phyloP scores from a whole-genome alignment of 2,888 invertebrate species.

The Mellilla xanthometata region DNA sequence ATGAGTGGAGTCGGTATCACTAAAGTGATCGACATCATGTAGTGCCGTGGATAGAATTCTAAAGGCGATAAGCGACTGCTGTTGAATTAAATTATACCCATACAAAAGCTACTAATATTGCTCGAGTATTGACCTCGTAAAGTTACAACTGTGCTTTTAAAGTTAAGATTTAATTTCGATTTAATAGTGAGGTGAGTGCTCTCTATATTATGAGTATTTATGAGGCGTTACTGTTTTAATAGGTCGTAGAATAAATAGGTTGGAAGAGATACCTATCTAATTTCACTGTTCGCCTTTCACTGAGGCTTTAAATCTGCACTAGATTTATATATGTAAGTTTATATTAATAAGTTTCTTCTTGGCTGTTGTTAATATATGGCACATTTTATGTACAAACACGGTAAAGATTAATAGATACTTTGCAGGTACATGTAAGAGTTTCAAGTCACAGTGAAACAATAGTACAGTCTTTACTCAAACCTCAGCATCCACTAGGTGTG shows the following conservation, averaged over 20 bases:
- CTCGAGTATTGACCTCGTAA: conserved; percentile 21
- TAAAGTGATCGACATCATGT: conserved; percentile 14
- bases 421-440: background rate
- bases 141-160: conserved; percentile 8
- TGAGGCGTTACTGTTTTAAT: too few species aligned
- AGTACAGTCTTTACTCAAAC: conserved; percentile 25
- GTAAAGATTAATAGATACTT: too few species aligned
- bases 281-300: too few species aligned
- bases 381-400: too few species aligned
- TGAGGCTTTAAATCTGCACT: too few species aligned
- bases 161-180: conserved; percentile 1
- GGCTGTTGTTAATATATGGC: too few species aligned
- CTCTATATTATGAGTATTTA: too few species aligned
- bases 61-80: conserved; percentile 22
- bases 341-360: too few species aligned
- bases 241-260: too few species aligned
- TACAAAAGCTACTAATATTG: conserved; percentile 17
- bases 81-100: conserved; percentile 24
- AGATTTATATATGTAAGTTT: too few species aligned
- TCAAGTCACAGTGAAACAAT: background rate
- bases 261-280: too few species aligned
- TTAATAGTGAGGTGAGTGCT: background rate
- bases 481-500: conserved; percentile 68
- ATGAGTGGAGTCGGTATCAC: conserved; percentile 9
- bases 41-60: conserved; percentile 14